Evolutionary conservation across 2,113 vertebrate genomes (phyloP).

Genomic region (Camelus dromedarius): DNA sequence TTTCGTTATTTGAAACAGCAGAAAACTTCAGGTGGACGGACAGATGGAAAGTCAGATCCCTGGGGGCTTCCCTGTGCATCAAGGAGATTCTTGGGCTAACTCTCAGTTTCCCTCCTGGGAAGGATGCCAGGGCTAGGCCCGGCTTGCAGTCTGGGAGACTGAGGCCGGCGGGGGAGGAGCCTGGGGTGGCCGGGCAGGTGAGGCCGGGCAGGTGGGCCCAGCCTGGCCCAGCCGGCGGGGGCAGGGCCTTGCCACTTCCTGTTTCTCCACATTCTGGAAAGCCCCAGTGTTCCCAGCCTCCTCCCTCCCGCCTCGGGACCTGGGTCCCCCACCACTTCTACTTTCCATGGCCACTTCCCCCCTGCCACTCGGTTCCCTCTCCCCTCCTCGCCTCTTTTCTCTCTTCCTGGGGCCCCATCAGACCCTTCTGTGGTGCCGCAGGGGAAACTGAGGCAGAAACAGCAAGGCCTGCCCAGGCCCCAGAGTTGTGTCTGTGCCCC

Average conservation of each 20-base stretch:
- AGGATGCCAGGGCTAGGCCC: neutral
- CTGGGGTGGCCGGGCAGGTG: neutral
- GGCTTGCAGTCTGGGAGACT: rapidly evolving
- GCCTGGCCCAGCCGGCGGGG: neutral
- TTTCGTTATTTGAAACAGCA: neutral
- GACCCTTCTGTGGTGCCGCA: neutral
- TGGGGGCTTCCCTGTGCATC: neutral
- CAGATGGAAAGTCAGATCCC: neutral
- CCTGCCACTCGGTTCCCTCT: neutral
- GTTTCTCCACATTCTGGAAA: slow-evolving; percentile 77
- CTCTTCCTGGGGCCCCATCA: neutral
- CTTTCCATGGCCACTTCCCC: slow-evolving; percentile 73
- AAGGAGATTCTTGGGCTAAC: neutral
- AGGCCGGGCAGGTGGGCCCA: neutral
- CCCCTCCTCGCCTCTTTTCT: neutral
- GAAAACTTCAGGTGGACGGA: neutral
- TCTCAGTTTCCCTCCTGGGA: neutral
- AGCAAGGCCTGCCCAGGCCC: neutral
- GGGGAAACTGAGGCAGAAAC: neutral
- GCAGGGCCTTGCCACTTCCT: slow-evolving; percentile 60
- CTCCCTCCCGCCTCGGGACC: neutral
- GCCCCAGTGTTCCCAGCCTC: slow-evolving; percentile 65
- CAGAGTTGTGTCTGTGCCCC: neutral
- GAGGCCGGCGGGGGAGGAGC: neutral
- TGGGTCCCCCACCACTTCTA: slow-evolving; percentile 66